Evolutionary conservation across 2,888 invertebrate genomes (phyloP), one percentile per base, ranked within the genome.

Genomic region (Ariolimax columbianus): DNA sequence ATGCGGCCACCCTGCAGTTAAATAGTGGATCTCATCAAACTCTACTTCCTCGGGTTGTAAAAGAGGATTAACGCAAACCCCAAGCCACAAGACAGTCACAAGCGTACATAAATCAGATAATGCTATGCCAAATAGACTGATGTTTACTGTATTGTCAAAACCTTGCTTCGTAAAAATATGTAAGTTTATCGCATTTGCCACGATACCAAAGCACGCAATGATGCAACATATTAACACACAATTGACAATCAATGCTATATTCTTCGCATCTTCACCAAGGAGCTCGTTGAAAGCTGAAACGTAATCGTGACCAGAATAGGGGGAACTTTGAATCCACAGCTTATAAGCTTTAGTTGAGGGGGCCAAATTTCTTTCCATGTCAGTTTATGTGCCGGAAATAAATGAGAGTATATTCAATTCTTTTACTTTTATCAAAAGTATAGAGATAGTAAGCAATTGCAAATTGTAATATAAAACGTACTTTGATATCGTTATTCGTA

Each of bases 31-130:
- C 66, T 79, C 79, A 40, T 63, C 43, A 66, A 79, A 43, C n/a
- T 40, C n/a, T 59, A 79, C 38, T 63, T 66, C 63, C 26, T 43
- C 55, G 11, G 43, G 63, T 19, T 59, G 63, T 3, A 79, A 30
- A 14, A 40, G n/a, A 3, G 79, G 79, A 63, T 79, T 79, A 7
- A 63, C 59, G 19, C 59, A 79, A 30, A 79, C 26, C 9, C 63
- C 63, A 17, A 63, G 23, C 63, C 59, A 63, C 7, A 79, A 1
- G 6, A 79, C 63, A 3, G 79, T 79, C 14, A 63, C 17, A 17
- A 79, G 26, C 26, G 40, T 40, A n/a, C 79, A 66, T 26, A 79
- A 33, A n/a, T 79, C 79, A 63, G 79, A 79, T 6, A 79, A n/a
- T 4, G 79, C 79, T n/a, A 79, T 43, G 19, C 79, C 68, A 9